Percentiles rank a stretch among this genome's conserved stretches.
These are phyloP conservation scores for Lapara coniferarum DNA, from an alignment of 2,888 invertebrate species.

Conservation along the genomic window DNA sequence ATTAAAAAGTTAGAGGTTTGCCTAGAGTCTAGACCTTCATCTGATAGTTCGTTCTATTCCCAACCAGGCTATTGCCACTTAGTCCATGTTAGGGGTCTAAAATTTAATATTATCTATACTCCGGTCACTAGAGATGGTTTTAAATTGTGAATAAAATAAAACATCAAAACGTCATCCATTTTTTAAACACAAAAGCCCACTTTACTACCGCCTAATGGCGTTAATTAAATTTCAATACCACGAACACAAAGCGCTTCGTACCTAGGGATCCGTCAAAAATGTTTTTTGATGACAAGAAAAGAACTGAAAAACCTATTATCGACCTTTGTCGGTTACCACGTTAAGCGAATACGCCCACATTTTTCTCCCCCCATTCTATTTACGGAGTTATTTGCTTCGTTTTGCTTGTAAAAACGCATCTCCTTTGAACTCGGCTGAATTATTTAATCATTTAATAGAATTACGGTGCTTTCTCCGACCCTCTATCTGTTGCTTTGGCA, in stretches of 20 bases:
- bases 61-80: too few species aligned
- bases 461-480: conserved; percentile 65
- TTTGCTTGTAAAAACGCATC: conserved; percentile 78
- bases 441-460: conserved; percentile 83
- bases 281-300: conserved; percentile 30
- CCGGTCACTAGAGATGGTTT: too few species aligned
- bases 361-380: conserved; percentile 66
- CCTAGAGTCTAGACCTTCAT: too few species aligned
- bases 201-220: conserved; percentile 4
- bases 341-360: conserved; percentile 60
- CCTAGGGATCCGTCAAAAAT: conserved; percentile 14
- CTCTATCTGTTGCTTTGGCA: conserved; percentile 68
- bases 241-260: conserved; percentile 17
- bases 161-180: neutral
- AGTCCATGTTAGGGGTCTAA: too few species aligned
- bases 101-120: too few species aligned
- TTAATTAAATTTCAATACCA: conserved; percentile 23
- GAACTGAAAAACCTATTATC: conserved; percentile 36
- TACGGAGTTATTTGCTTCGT: conserved; percentile 72
- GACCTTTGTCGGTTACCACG: conserved; percentile 48
- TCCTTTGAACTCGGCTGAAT: conserved; percentile 79
- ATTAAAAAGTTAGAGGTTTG: too few species aligned
- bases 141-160: neutral
- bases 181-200: conserved; percentile 1
- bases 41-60: too few species aligned